Evolutionary conservation across 2,113 vertebrate genomes (phyloP).

Genomic region (Brachypodius melanocephalos): DNA sequence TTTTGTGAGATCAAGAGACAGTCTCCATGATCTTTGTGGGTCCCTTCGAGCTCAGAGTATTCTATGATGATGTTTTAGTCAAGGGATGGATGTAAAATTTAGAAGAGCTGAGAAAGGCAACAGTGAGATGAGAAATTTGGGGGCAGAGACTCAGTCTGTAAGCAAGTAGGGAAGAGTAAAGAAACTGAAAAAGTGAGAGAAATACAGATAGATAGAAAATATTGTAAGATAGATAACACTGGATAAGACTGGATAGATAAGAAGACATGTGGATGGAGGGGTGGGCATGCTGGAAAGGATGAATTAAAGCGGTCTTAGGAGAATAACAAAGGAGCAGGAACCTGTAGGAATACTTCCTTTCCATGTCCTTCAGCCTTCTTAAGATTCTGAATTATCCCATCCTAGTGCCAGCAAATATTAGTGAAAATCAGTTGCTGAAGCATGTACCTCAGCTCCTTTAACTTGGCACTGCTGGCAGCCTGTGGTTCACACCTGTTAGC

Average conservation of each 20-base stretch:
- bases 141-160: neutral
- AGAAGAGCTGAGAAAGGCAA: neutral
- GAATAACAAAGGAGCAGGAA: neutral
- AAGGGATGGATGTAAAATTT: neutral
- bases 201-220: neutral
- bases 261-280: neutral
- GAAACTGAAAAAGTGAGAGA: neutral
- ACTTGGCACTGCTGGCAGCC: neutral
- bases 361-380: neutral
- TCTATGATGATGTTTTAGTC: neutral
- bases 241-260: neutral
- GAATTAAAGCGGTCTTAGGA: neutral
- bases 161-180: neutral
- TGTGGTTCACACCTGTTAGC: constrained; percentile 22
- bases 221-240: neutral
- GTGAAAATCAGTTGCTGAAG: neutral
- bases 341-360: neutral
- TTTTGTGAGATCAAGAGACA: neutral
- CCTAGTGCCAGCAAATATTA: neutral
- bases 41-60: neutral
- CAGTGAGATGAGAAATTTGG: neutral
- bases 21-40: neutral
- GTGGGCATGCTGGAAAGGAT: neutral
- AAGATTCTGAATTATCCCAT: neutral
- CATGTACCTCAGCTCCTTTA: neutral